Evolutionary conservation across 2,797 vertebrate genomes (phyloP), one percentile per base, ranked within the genome.

Genomic region (Antennarius maculatus): DNA sequence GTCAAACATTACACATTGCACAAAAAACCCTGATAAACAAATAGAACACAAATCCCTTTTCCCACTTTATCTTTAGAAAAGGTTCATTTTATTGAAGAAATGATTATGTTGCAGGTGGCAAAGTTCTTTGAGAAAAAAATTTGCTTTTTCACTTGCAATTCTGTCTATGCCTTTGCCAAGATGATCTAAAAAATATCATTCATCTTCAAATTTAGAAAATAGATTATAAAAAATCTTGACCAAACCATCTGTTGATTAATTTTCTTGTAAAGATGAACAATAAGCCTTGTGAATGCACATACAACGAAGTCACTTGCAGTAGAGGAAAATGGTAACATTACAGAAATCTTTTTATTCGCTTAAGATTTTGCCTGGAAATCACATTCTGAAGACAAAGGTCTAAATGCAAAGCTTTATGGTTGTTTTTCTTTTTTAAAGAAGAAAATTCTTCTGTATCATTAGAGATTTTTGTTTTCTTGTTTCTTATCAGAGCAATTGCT

Each of bases 71-170:
- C 15, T 53, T 14, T 34, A 47, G 7, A 54, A 16, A 54, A 5
- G n/a, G 16, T 29, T 39, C 18, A 58, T 37, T 53, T 63, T 43
- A 71, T 70, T 42, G 59, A 61, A 52, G 41, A 18, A 23, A 34
- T 61, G 14, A 69, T 52, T 65, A 48, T 48, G n/a, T n/a, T 23
- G 34, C 42, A 62, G 14, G 15, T 39, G 28, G 54, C 41, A 27
- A 71, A 11, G n/a, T n/a, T n/a, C n/a, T n/a, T n/a, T n/a, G 31
- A 7, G 7, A 31, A 31, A 4, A 31, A 4, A n/a, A 12, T 14
- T 0, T 63, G 10, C 29, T 55, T 54, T 59, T 17, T 52, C 17
- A 46, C 14, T 11, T 47, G 46, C 14, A 12, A 46, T 13, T 66
- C 5, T 42, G 15, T n/a, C 5, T 54, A 12, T 14, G 4, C 23